Percentiles rank a stretch among this genome's conserved stretches.
phyloP scores from a whole-genome alignment of 2,797 vertebrate genomes.

The Pygocentrus nattereri region DNA sequence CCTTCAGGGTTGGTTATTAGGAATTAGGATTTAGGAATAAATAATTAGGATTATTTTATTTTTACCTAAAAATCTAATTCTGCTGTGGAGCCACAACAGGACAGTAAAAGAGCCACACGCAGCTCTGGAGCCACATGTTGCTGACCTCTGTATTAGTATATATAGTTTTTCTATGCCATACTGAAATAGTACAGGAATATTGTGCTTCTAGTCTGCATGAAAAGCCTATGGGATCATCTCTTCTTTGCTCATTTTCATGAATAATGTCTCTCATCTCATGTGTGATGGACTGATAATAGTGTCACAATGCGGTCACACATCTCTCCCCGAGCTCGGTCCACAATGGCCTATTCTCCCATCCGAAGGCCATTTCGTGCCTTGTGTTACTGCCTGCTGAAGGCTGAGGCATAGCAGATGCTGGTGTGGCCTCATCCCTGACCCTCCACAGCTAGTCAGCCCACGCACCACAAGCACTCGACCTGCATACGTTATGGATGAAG shows the following conservation, averaged over 20 bases:
- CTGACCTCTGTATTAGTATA: too few species aligned
- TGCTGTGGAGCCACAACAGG: too few species aligned
- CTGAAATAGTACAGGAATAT: not conserved
- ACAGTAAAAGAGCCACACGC: too few species aligned
- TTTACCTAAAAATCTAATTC: too few species aligned
- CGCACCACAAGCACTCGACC: slow-evolving; percentile 62
- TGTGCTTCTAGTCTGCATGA: not conserved
- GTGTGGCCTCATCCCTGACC: slow-evolving; percentile 53
- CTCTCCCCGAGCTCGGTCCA: slow-evolving; percentile 69
- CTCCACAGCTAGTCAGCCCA: slow-evolving; percentile 57
- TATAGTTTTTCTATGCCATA: not conserved
- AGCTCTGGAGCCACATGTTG: too few species aligned
- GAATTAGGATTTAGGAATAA: too few species aligned
- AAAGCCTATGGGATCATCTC: slow-evolving; percentile 61
- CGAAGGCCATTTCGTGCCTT: slow-evolving; percentile 62
- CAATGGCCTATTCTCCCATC: slow-evolving; percentile 70
- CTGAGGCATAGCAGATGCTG: slow-evolving; percentile 55
- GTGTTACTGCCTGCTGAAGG: slow-evolving; percentile 62
- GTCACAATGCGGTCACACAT: slow-evolving; percentile 70
- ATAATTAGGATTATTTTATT: too few species aligned
- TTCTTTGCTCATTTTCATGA: slow-evolving; percentile 72
- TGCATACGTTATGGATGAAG: slow-evolving; percentile 49
- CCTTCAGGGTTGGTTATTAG: too few species aligned
- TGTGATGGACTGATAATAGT: slow-evolving; percentile 77
- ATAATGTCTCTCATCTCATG: slow-evolving; percentile 75